A percentile compares a stretch with the other conserved stretches of the same genome.
Conservation (phyloP, 37 sponge, comb jelly and placozoan species). For the Spongilla lacustris region DNA sequence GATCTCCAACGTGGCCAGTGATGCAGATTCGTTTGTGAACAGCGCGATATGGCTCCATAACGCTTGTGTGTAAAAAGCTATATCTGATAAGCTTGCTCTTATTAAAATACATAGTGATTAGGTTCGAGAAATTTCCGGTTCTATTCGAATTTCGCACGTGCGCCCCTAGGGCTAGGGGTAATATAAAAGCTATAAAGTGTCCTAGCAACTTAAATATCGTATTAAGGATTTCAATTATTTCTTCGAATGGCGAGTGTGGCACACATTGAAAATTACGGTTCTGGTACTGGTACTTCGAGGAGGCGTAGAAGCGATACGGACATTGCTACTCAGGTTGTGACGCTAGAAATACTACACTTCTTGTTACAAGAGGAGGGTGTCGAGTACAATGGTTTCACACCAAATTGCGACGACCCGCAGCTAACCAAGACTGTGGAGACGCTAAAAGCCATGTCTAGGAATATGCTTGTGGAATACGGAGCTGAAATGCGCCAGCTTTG, state of each 20-base stretch:
- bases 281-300: not conserved
- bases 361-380: constrained; percentile 1
- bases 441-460: not conserved
- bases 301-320: not conserved
- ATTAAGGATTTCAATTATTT: not conserved
- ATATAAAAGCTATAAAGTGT: not conserved
- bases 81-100: too few relatives aligned
- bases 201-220: not conserved
- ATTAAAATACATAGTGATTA: not conserved
- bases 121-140: not conserved
- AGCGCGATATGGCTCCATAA: constrained; percentile 71
- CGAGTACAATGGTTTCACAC: not conserved
- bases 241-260: not conserved
- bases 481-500: not conserved
- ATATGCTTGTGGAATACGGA: not conserved
- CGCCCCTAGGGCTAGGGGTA: not conserved
- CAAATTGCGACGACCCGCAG: not conserved
- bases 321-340: not conserved
- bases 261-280: not conserved
- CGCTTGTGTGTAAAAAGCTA: not conserved
- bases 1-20: constrained; percentile 56
- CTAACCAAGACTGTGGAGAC: not conserved
- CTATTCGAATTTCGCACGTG: not conserved
- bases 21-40: constrained; percentile 84
- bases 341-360: not conserved